A percentile compares a stretch with the other conserved stretches of the same genome.
phyloP scores from a whole-genome alignment of 2,797 vertebrate species.

The Manis javanica region DNA sequence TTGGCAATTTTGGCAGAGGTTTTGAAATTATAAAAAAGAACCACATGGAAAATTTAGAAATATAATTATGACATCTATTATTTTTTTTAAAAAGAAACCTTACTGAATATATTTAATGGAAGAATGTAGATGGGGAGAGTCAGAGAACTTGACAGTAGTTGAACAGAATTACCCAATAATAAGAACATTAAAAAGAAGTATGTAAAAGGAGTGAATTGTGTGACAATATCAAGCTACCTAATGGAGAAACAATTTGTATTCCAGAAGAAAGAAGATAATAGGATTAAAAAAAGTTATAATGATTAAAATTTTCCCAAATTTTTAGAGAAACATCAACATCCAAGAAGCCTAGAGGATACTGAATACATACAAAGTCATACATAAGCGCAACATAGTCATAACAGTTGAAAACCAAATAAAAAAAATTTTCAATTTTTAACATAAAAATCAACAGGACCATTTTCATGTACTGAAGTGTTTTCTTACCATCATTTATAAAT shows the following conservation, averaged over 20 bases:
- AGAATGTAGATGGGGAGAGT: neutral
- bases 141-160: neutral
- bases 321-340: too few relatives aligned
- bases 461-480: neutral
- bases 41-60: neutral
- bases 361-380: too few relatives aligned
- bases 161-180: neutral
- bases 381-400: too few relatives aligned
- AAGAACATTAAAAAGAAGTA: neutral
- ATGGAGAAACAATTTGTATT: too few relatives aligned
- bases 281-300: too few relatives aligned
- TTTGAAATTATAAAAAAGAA: neutral
- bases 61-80: neutral
- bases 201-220: neutral
- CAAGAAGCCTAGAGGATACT: too few relatives aligned
- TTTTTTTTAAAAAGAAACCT: neutral
- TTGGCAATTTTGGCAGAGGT: neutral
- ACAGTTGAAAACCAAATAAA: neutral
- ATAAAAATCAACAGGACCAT: neutral
- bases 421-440: neutral
- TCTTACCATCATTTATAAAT: neutral
- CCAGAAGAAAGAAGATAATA: too few relatives aligned
- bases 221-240: neutral
- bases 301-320: too few relatives aligned
- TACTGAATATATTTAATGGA: neutral